Conservation (phyloP, 2,113 vertebrate genomes). For the Gadus macrocephalus region DNA sequence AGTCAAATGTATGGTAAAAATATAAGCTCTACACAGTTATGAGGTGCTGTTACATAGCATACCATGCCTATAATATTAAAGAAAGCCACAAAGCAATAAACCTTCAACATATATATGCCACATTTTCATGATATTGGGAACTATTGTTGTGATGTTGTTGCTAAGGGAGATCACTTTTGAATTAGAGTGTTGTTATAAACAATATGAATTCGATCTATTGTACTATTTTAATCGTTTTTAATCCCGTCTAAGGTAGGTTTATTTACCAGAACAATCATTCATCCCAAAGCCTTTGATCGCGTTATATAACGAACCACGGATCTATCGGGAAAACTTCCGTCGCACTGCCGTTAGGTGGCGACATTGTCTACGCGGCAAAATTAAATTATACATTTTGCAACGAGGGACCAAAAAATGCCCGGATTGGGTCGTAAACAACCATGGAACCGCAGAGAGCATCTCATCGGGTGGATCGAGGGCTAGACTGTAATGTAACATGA, state of each 20-base stretch:
- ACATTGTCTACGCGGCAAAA: not conserved
- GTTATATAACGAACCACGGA: not conserved
- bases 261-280: no score
- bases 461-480: conserved; percentile 19
- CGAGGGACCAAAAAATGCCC: conserved; percentile 40
- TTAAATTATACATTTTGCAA: conserved; percentile 7
- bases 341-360: conserved; percentile 45
- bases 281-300: not conserved
- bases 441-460: conserved; percentile 35
- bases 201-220: not conserved
- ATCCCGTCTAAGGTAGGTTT: not conserved
- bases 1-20: not conserved
- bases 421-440: conserved; percentile 53
- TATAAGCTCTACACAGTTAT: not conserved
- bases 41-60: not conserved
- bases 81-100: no score
- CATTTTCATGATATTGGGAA: no score
- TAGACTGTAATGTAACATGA: no score
- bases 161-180: no score
- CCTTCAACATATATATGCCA: no score
- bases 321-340: not conserved
- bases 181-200: no score
- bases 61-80: not conserved
- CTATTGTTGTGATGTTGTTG: no score
- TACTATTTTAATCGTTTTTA: not conserved